Evolutionary conservation across 2,113 vertebrate genomes (phyloP).

Genomic region (Garra rufa): DNA sequence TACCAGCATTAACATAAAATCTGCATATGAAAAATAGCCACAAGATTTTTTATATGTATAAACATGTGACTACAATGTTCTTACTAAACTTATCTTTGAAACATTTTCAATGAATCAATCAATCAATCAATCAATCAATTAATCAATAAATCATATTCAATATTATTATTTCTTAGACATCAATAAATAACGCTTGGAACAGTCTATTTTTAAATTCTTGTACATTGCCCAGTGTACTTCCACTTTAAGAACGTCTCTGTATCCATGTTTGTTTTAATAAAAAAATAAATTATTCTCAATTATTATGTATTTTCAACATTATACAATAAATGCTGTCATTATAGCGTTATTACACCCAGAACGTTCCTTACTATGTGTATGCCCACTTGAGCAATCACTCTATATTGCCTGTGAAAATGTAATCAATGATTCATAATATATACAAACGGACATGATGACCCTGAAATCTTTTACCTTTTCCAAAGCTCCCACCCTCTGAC

Average conservation of each 20-base stretch:
- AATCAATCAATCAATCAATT: too few species aligned
- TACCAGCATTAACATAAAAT: neutral
- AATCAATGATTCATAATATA: constrained; percentile 75
- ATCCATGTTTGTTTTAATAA: neutral
- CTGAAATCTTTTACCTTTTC: constrained; percentile 70
- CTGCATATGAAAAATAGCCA: neutral
- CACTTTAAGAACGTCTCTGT: neutral
- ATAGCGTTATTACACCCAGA: neutral
- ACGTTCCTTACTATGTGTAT: neutral
- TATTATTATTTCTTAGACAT: neutral
- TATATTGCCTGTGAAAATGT: constrained; percentile 60
- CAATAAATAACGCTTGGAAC: neutral
- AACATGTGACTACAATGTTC: neutral
- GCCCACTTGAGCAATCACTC: neutral
- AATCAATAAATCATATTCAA: neutral
- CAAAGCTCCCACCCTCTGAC: constrained; percentile 63
- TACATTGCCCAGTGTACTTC: neutral
- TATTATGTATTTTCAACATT: neutral
- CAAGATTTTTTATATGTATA: neutral
- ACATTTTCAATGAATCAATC: neutral
- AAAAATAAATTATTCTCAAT: neutral
- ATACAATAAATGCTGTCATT: neutral
- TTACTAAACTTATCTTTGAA: neutral
- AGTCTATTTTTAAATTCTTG: neutral
- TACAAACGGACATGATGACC: constrained; percentile 59